Evolutionary conservation across 2,113 vertebrate species (phyloP).

Genomic region (Notothenia rossii): DNA sequence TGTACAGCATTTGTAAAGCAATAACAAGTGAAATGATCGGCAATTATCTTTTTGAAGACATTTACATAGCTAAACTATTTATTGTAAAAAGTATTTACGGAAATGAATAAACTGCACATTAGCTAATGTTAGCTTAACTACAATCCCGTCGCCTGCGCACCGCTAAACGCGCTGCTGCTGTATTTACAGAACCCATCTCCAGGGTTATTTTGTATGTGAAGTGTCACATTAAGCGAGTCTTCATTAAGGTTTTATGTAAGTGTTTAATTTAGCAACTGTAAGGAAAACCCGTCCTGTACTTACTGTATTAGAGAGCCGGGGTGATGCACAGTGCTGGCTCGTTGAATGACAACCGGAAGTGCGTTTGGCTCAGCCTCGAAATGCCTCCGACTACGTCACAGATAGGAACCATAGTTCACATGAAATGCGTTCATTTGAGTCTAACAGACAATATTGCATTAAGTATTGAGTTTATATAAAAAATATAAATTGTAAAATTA

Average conservation of each 20-base stretch:
- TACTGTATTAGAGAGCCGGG: background rate
- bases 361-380: background rate
- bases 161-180: background rate
- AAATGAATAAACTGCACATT: background rate
- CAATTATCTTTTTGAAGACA: accelerated
- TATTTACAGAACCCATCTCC: background rate
- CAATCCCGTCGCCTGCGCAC: background rate
- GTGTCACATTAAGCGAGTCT: background rate
- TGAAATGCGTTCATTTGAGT: no score
- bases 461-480: no score
- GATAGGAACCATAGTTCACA: background rate
- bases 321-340: no score
- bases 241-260: accelerated
- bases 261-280: accelerated
- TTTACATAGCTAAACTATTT: background rate
- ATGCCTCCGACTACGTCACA: constrained; percentile 38
- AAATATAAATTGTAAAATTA: no score
- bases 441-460: no score
- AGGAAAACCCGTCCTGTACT: background rate
- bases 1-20: background rate
- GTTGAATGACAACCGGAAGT: constrained; percentile 62
- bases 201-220: background rate
- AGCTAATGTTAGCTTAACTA: constrained; percentile 20
- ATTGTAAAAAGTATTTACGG: background rate
- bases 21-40: background rate